A percentile compares a stretch with the other conserved stretches of the same genome.
Conservation (phyloP, 2,797 vertebrate genomes). For the Botia almorhae region DNA sequence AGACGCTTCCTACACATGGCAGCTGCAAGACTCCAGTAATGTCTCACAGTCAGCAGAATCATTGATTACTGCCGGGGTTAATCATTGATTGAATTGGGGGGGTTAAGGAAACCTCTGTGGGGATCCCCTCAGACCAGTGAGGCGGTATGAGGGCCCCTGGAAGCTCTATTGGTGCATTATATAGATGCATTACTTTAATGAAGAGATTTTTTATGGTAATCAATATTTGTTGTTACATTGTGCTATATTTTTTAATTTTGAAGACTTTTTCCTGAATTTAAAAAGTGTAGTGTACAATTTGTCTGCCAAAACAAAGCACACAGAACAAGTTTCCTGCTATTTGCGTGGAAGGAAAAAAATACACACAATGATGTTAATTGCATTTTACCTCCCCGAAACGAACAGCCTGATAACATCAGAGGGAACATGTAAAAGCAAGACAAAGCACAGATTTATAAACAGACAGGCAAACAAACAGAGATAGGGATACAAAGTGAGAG, state of each 20-base stretch:
- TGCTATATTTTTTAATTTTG: too few species aligned
- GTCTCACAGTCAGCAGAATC: slow-evolving; percentile 84
- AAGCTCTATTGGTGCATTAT: slow-evolving; percentile 24
- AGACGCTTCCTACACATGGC: slow-evolving; percentile 85
- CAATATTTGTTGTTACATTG: too few species aligned
- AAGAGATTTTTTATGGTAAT: too few species aligned
- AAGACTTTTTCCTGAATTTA: too few species aligned
- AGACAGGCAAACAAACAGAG: not conserved
- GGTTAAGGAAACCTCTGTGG: slow-evolving; percentile 60
- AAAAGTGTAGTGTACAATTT: not conserved
- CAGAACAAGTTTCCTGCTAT: slow-evolving; percentile 3
- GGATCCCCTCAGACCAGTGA: slow-evolving; percentile 67
- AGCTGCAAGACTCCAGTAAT: slow-evolving; percentile 79
- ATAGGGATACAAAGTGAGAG: not conserved
- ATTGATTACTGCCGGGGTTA: slow-evolving; percentile 82
- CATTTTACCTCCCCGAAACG: too few species aligned
- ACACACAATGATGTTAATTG: too few species aligned
- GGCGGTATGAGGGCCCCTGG: slow-evolving; percentile 67
- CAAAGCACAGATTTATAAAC: not conserved
- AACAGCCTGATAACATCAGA: too few species aligned
- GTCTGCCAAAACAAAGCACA: slow-evolving; percentile 4
- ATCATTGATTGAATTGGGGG: slow-evolving; percentile 78
- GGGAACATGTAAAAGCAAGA: not conserved
- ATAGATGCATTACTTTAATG: too few species aligned
- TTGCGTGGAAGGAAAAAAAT: not conserved